A percentile compares a stretch with the other conserved stretches of the same genome.
Conservation (phyloP, 64 coral and sea anemone genomes). For the Hydrozoanthus tunicans region DNA sequence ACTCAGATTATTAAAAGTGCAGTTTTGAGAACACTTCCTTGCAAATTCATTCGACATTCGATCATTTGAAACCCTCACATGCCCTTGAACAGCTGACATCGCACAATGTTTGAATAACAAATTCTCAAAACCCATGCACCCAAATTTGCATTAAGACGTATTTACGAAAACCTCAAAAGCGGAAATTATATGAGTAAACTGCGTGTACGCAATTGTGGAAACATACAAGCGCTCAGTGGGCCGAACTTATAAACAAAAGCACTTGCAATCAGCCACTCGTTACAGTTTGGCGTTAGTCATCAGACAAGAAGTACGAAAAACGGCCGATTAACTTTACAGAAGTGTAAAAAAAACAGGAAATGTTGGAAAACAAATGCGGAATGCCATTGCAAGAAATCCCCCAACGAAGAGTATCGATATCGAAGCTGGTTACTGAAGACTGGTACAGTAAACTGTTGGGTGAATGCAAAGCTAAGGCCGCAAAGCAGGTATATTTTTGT, state of each 20-base stretch:
- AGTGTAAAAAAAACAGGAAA: neutral
- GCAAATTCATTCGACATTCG: neutral
- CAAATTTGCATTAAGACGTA: constrained; percentile 44
- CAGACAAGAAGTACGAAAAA: neutral
- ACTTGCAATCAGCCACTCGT: neutral
- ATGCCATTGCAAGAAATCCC: neutral
- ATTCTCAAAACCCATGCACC: neutral
- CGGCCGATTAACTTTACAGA: neutral
- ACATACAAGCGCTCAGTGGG: neutral
- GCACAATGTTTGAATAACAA: neutral
- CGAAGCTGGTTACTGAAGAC: constrained; percentile 41
- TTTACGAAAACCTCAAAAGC: neutral
- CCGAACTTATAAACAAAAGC: neutral
- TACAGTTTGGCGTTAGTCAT: neutral
- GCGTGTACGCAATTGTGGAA: neutral
- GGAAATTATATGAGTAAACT: neutral
- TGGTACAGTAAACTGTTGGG: neutral
- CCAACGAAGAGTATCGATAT: constrained; percentile 10
- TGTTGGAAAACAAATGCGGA: constrained; percentile 46
- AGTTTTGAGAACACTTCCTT: neutral
- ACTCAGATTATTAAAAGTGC: neutral
- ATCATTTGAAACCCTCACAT: neutral
- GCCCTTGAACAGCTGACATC: constrained; percentile 27
- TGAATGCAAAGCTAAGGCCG: constrained; percentile 42
- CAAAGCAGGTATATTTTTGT: constrained; percentile 16